phyloP scores from a whole-genome alignment of 2,797 vertebrate genomes.

The Darevskia nairensis region DNA sequence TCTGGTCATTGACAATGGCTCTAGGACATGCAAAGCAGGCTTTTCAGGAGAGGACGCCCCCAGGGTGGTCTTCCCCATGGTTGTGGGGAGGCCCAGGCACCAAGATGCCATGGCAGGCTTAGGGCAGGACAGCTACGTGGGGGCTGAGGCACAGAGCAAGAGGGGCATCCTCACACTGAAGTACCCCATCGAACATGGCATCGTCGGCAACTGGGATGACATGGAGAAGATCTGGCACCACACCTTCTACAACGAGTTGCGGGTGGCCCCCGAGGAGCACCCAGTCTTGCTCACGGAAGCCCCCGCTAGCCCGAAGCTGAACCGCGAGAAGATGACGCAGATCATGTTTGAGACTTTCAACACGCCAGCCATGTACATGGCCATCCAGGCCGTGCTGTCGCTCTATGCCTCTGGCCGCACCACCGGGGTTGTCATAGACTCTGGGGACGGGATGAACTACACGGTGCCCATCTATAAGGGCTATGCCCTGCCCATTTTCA shows the following conservation, averaged over 20 bases:
- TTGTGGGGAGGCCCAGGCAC: slow-evolving; percentile 20
- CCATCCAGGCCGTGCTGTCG: slow-evolving; percentile 59
- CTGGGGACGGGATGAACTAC: slow-evolving; percentile 41
- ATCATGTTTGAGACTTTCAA: slow-evolving; percentile 71
- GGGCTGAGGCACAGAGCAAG: slow-evolving; percentile 1
- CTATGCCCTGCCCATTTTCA: slow-evolving; percentile 41
- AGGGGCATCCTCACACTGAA: not conserved
- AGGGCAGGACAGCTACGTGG: slow-evolving; percentile 26
- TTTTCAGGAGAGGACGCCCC: slow-evolving; percentile 21
- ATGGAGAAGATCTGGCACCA: slow-evolving; percentile 85
- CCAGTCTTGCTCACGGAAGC: slow-evolving; percentile 61
- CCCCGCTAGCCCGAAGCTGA: slow-evolving; percentile 47
- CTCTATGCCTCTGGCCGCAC: slow-evolving; percentile 63
- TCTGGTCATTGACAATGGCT: slow-evolving; percentile 20
- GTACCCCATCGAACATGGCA: not conserved
- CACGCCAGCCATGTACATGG: slow-evolving; percentile 56
- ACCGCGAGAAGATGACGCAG: slow-evolving; percentile 70
- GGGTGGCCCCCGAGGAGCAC: slow-evolving; percentile 55
- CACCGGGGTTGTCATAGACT: slow-evolving; percentile 58
- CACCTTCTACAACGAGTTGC: slow-evolving; percentile 78
- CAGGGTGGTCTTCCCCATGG: not conserved
- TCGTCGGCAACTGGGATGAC: slow-evolving; percentile 14
- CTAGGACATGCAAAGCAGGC: slow-evolving; percentile 14
- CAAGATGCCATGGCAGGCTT: slow-evolving; percentile 44
- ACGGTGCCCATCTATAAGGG: slow-evolving; percentile 66